These are phyloP conservation scores for Tragelaphus eurycerus DNA, from an alignment of 2,797 vertebrate genomes.

Conservation along the genomic window DNA sequence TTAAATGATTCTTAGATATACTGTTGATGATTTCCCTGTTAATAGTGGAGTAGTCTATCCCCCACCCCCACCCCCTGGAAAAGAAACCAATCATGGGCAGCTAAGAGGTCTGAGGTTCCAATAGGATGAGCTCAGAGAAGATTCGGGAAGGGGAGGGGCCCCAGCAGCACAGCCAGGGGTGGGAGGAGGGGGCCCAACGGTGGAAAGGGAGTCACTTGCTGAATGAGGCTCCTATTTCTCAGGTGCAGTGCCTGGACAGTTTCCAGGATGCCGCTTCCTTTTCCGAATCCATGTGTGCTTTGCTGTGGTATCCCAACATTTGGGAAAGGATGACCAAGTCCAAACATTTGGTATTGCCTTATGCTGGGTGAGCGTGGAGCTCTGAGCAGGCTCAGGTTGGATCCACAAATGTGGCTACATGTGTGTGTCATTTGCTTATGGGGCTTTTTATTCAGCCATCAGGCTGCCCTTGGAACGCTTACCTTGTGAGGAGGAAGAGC, in stretches of 20 bases:
- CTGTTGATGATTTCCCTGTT: not conserved
- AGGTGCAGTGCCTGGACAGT: not conserved
- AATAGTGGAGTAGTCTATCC: not conserved
- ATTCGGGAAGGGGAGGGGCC: not conserved
- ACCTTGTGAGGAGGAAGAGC: constrained; percentile 41
- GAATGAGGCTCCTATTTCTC: not conserved
- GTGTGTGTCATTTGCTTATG: constrained; percentile 45
- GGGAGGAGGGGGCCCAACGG: not conserved
- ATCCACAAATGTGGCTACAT: constrained; percentile 53
- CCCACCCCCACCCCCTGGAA: not conserved
- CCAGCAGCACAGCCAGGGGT: not conserved
- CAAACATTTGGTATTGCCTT: constrained; percentile 57
- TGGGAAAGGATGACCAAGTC: constrained; percentile 56
- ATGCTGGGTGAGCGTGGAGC: not conserved
- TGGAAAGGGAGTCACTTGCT: not conserved
- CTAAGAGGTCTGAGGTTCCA: not conserved
- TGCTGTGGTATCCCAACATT: constrained; percentile 45
- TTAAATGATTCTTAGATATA: not conserved
- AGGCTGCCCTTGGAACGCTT: constrained; percentile 48
- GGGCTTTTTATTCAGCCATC: constrained; percentile 28
- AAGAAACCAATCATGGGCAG: not conserved
- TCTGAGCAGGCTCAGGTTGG: constrained; percentile 24
- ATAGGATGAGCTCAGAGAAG: not conserved
- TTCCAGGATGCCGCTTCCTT: constrained; percentile 52
- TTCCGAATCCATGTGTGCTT: constrained; percentile 56